These are phyloP conservation scores for Mastigias papua DNA, from an alignment of 30 jellyfish, hydroid and myxozoan species.

Conservation along the genomic window DNA sequence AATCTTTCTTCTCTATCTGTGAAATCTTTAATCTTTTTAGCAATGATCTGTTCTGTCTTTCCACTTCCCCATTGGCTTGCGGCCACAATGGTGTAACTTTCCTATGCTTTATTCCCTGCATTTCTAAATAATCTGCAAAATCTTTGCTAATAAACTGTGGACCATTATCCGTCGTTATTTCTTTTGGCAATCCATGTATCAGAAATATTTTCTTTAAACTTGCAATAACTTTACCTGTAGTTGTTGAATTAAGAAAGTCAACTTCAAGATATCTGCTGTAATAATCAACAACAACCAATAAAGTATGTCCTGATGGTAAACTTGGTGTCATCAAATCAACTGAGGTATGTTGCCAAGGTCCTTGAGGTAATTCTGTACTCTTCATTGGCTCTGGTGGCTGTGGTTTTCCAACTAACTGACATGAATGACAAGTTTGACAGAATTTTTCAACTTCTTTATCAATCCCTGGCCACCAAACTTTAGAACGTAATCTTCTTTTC, in stretches of 20 bases:
- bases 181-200: conserved; percentile 65
- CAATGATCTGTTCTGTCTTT: conserved; percentile 22
- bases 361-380: conserved; percentile 60
- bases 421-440: conserved; percentile 56
- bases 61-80: conserved; percentile 69
- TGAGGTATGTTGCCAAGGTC: conserved; percentile 61
- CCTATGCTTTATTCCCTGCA: conserved; percentile 47
- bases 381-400: conserved; percentile 29
- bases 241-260: conserved; percentile 48
- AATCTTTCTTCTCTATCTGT: conserved; percentile 60
- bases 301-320: conserved; percentile 42
- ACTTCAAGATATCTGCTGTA: conserved; percentile 36
- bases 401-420: conserved; percentile 55
- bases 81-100: conserved; percentile 76
- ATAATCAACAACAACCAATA: conserved; percentile 37
- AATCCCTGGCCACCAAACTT: conserved; percentile 79
- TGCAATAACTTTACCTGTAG: conserved; percentile 65
- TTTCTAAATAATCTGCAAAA: conserved; percentile 45
- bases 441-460: conserved; percentile 54
- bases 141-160: conserved; percentile 72
- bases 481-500: conserved; percentile 39
- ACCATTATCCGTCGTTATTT: conserved; percentile 65
- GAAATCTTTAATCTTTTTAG: conserved; percentile 47
- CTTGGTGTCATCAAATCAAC: conserved; percentile 61
- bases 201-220: conserved; percentile 30